Percentiles rank a stretch among this genome's conserved stretches.
Evolutionary conservation across 2,888 invertebrate species (phyloP).

Genomic region (Elegia similella): DNA sequence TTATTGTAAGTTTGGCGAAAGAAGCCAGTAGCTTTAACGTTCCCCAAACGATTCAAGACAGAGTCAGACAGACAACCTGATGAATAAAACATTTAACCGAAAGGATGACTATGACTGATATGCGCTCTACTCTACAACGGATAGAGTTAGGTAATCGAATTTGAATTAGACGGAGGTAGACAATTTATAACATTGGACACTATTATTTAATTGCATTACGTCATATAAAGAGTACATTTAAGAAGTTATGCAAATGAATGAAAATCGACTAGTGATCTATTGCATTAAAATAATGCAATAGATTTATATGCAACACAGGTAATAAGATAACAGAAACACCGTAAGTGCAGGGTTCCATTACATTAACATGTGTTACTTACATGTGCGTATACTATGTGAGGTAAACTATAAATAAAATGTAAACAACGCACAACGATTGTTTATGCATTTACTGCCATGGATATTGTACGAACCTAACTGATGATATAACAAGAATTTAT

Average conservation of each 20-base stretch:
- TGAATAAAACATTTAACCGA: conserved; percentile 18
- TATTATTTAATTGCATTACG: conserved; percentile 7
- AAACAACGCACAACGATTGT: conserved; percentile 14
- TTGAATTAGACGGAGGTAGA: background rate
- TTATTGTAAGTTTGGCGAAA: background rate
- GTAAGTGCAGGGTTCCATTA: conserved; percentile 45
- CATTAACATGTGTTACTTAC: conserved; percentile 22
- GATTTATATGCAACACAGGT: conserved; percentile 45
- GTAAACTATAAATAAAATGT: conserved; percentile 15
- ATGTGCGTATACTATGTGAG: background rate
- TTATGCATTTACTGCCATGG: background rate
- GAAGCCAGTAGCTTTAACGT: background rate
- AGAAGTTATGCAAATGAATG: conserved; percentile 20
- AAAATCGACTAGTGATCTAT: conserved; percentile 20
- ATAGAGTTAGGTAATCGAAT: background rate
- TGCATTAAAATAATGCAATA: conserved; percentile 27
- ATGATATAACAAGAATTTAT: background rate
- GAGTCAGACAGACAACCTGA: conserved; percentile 11
- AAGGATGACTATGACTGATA: conserved; percentile 8
- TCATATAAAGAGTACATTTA: conserved; percentile 13
- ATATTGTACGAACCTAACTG: background rate
- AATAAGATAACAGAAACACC: conserved; percentile 55
- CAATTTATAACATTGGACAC: background rate
- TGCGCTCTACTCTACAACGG: background rate
- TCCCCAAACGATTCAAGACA: background rate